Evolutionary conservation across 1,140 invertebrate genomes (phyloP).

Genomic region (Psix sp.): DNA sequence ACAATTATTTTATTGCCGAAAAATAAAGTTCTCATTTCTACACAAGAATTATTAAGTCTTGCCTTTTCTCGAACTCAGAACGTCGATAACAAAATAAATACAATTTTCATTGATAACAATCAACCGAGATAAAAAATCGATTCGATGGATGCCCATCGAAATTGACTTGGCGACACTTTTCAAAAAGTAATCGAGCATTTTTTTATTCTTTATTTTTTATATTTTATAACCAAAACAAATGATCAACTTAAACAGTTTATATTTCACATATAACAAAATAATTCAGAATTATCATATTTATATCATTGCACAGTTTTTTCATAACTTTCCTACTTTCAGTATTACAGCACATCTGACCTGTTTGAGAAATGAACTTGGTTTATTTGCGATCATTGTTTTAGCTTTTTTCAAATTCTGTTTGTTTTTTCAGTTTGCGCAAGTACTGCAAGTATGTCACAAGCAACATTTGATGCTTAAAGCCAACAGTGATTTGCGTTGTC

Average conservation of each 20-base stretch:
- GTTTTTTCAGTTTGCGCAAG: neutral
- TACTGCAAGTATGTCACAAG: conserved; percentile 11
- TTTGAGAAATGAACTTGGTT: conserved; percentile 12
- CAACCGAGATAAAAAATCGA: conserved; percentile 8
- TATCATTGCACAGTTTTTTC: neutral
- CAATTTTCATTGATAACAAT: conserved; percentile 12
- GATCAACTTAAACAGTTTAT: neutral
- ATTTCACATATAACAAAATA: conserved; percentile 9
- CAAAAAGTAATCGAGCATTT: conserved; percentile 7
- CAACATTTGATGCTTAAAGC: conserved; percentile 47
- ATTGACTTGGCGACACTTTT: conserved; percentile 6
- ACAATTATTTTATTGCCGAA: neutral
- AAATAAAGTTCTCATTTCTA: neutral
- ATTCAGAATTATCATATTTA: conserved; percentile 1
- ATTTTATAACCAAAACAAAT: conserved; percentile 20
- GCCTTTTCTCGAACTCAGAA: conserved; percentile 6
- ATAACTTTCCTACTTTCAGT: conserved; percentile 8
- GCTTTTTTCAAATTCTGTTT: neutral
- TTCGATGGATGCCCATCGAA: conserved; percentile 5
- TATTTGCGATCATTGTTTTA: neutral
- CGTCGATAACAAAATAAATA: conserved; percentile 34
- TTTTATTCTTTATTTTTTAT: too few relatives aligned
- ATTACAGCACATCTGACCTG: neutral
- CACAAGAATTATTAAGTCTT: neutral
- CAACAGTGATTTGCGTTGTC: conserved; percentile 16